Conservation (phyloP, 2,797 vertebrate species). For the Pseudomugil tenellus region DNA sequence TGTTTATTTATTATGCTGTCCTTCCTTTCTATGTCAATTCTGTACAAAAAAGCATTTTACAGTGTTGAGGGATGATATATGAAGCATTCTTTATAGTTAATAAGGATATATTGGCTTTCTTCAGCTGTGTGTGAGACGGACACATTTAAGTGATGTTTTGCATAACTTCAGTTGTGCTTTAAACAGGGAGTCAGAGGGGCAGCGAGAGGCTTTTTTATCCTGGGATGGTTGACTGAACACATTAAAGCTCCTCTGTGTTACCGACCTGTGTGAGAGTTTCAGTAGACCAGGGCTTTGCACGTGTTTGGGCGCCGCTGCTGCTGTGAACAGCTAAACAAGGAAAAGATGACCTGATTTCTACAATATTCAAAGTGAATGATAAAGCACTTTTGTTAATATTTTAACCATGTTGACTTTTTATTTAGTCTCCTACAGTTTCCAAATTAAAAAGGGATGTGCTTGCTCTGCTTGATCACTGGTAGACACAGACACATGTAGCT, state of each 20-base stretch:
- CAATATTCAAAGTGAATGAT: not conserved
- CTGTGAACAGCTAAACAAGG: not conserved
- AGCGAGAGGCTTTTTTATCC: not conserved
- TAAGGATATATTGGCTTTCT: not conserved
- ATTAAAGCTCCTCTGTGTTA: conserved; percentile 2
- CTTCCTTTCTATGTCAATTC: not conserved
- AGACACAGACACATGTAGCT: not conserved
- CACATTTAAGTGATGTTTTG: conserved; percentile 28
- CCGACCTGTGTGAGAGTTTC: not conserved
- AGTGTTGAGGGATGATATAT: not conserved
- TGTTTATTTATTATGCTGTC: conserved; percentile 5
- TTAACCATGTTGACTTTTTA: not conserved
- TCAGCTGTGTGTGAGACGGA: not conserved
- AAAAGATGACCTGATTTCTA: not conserved
- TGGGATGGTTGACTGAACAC: not conserved
- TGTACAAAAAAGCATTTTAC: not conserved
- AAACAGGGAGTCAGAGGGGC: conserved; percentile 18
- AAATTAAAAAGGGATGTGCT: not conserved
- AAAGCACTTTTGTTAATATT: not conserved
- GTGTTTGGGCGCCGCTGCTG: not conserved
- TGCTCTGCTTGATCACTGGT: not conserved
- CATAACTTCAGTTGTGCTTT: conserved; percentile 23
- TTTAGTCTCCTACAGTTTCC: not conserved
- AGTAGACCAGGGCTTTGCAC: not conserved
- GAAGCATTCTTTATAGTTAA: conserved; percentile 16